Conservation (phyloP, 2,797 vertebrate genomes). For the Sebastes vulpes region DNA sequence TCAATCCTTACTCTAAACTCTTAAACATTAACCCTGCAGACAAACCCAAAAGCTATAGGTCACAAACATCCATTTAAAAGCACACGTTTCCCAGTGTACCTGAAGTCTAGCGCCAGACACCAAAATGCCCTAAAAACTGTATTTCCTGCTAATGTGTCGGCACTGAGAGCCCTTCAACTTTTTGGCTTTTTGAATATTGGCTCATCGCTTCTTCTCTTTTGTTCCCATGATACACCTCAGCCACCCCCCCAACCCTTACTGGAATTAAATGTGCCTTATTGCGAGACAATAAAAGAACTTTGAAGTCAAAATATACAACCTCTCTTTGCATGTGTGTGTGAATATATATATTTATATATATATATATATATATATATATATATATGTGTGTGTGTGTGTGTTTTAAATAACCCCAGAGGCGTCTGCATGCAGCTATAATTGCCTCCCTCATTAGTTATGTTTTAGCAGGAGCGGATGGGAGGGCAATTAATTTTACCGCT, state of each 20-base stretch:
- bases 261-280: constrained; percentile 64
- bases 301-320: constrained; percentile 81
- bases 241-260: constrained; percentile 2
- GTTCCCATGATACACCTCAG: constrained; percentile 52
- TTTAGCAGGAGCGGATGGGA: constrained; percentile 87
- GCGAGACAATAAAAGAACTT: constrained; percentile 74
- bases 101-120: background rate
- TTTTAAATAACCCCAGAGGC: constrained; percentile 86
- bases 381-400: constrained; percentile 68
- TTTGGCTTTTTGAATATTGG: constrained; percentile 27
- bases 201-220: constrained; percentile 38
- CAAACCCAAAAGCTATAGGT: background rate
- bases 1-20: background rate
- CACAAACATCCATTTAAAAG: background rate
- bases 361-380: constrained; percentile 16
- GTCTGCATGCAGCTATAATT: constrained; percentile 86
- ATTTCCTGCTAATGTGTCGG: constrained; percentile 12
- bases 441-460: constrained; percentile 90
- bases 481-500: constrained; percentile 89
- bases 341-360: background rate
- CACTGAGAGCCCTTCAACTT: constrained; percentile 33
- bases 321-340: constrained; percentile 57
- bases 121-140: background rate
- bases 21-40: background rate
- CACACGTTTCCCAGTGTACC: too few species aligned